These are phyloP conservation scores for Etheostoma spectabile DNA, from an alignment of 2,113 vertebrate species.

Conservation along the genomic window DNA sequence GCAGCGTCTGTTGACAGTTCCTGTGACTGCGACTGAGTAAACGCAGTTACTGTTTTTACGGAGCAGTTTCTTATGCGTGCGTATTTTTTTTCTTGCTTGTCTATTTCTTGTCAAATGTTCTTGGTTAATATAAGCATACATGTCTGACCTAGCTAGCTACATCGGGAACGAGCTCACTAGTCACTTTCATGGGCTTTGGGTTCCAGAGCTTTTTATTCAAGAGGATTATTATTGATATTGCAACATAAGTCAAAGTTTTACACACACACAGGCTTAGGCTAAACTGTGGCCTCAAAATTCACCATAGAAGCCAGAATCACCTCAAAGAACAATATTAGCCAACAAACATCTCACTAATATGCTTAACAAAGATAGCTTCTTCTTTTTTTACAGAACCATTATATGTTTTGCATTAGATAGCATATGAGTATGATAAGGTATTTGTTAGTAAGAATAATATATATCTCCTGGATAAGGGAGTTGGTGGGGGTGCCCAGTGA, in stretches of 20 bases:
- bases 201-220: not conserved
- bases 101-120: not conserved
- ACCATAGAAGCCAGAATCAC: not conserved
- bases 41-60: not conserved
- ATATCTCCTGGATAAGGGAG: not conserved
- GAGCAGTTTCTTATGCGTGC: not conserved
- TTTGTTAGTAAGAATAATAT: not conserved
- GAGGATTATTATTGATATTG: not conserved
- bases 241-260: not conserved
- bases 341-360: conserved; percentile 1
- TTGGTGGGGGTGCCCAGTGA: not conserved
- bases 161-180: not conserved
- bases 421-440: not conserved
- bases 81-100: not conserved
- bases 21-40: not conserved
- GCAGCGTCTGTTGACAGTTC: conserved; percentile 43
- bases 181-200: not conserved
- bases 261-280: not conserved
- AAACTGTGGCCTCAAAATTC: not conserved
- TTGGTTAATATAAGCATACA: too few species aligned
- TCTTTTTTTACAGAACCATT: not conserved
- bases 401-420: not conserved
- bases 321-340: not conserved
- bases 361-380: not conserved
- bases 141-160: too few species aligned